A percentile compares a stretch with the other conserved stretches of the same genome.
Conservation (phyloP, 2,113 vertebrate genomes). For the Notarius lentiginosus region DNA sequence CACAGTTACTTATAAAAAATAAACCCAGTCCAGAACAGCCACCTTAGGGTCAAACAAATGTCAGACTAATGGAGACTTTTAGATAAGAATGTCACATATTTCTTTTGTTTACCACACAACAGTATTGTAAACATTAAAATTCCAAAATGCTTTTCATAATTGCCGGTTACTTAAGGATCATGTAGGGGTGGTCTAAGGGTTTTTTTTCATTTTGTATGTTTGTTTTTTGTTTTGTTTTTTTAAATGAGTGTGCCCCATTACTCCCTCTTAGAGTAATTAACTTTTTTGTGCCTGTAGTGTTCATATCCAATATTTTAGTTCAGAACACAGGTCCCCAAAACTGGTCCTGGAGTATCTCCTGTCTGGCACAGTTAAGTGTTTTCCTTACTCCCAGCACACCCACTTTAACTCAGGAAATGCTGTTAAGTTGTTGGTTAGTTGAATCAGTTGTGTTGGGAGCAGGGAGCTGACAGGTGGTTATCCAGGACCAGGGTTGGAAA, state of each 20-base stretch:
- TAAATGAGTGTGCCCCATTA: neutral
- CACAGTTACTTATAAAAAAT: no score
- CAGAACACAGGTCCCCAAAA: neutral
- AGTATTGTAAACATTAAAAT: slow-evolving; percentile 7
- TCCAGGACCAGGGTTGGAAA: neutral
- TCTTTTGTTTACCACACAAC: neutral
- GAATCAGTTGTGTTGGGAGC: neutral
- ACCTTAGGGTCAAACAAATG: neutral
- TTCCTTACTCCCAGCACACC: neutral
- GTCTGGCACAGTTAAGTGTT: neutral
- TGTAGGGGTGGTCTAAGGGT: neutral
- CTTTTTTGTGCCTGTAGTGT: neutral
- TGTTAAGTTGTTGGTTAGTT: neutral
- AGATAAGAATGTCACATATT: slow-evolving; percentile 9
- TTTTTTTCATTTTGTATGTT: neutral
- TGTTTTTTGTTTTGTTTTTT: no score
- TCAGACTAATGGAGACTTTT: slow-evolving; percentile 27
- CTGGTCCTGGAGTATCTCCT: neutral
- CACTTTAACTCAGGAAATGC: neutral
- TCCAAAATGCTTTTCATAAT: neutral
- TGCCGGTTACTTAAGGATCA: neutral
- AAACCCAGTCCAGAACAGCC: no score
- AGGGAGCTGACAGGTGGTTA: neutral
- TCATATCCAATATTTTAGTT: neutral
- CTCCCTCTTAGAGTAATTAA: neutral